These are phyloP conservation scores for Lycaena phlaeas DNA, from an alignment of 2,888 invertebrate species.

Conservation along the genomic window DNA sequence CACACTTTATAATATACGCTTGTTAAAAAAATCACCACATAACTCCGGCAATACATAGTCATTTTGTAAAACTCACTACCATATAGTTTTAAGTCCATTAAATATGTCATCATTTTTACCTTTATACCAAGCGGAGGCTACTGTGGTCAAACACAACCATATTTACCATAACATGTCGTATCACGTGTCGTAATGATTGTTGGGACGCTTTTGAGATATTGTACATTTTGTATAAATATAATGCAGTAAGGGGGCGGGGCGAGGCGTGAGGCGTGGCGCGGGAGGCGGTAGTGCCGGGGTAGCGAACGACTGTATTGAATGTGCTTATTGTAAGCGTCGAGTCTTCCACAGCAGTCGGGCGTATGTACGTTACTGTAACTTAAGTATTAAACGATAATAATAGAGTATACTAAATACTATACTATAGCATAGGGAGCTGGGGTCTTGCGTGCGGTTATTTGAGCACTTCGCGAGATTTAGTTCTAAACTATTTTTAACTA, in stretches of 20 bases:
- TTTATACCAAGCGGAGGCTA: not conserved
- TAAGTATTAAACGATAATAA: constrained; percentile 72
- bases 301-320: constrained; percentile 66
- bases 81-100: too few relatives aligned
- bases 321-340: constrained; percentile 69
- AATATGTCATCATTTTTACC: too few relatives aligned
- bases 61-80: too few relatives aligned
- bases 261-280: constrained; percentile 45
- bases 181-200: constrained; percentile 24
- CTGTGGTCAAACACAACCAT: constrained; percentile 2
- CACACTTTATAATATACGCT: too few relatives aligned
- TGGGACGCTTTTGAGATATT: constrained; percentile 62
- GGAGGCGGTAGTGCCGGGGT: constrained; percentile 31
- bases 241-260: constrained; percentile 63
- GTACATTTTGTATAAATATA: constrained; percentile 69
- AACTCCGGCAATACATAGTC: too few relatives aligned
- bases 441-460: too few relatives aligned
- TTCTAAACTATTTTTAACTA: constrained; percentile 40
- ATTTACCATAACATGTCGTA: constrained; percentile 14
- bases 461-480: constrained; percentile 53
- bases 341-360: constrained; percentile 72
- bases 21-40: too few relatives aligned
- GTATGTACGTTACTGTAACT: constrained; percentile 58
- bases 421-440: constrained; percentile 58
- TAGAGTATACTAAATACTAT: constrained; percentile 55